phyloP scores from a whole-genome alignment of 2,888 invertebrate species.

The Vesta saturnalis region DNA sequence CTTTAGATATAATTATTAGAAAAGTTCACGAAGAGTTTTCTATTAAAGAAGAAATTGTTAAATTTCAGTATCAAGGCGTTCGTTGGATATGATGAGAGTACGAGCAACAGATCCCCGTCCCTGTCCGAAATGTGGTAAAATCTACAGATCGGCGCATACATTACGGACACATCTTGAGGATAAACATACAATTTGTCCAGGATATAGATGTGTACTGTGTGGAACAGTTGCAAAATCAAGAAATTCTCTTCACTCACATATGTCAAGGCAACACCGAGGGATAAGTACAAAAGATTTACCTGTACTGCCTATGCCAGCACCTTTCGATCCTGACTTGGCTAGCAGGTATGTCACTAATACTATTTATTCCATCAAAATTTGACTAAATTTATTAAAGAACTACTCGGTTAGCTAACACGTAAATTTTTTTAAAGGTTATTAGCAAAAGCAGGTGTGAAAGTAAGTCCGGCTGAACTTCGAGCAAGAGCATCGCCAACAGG shows the following conservation, averaged over 20 bases:
- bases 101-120: conserved; percentile 92
- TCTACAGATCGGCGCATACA: conserved; percentile 91
- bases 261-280: conserved; percentile 93
- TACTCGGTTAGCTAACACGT: not conserved
- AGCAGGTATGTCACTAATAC: conserved; percentile 67
- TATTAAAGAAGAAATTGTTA: not conserved
- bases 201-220: conserved; percentile 90
- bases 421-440: conserved; percentile 67
- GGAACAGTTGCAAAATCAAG: conserved; percentile 93
- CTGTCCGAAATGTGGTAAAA: conserved; percentile 93
- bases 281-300: conserved; percentile 94
- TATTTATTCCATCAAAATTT: not conserved
- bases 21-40: not conserved
- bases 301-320: conserved; percentile 91
- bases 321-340: conserved; percentile 90
- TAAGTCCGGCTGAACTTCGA: conserved; percentile 82
- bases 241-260: conserved; percentile 92
- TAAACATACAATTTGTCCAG: conserved; percentile 92
- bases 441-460: conserved; percentile 89
- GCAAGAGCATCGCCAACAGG: conserved; percentile 90
- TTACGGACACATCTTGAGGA: conserved; percentile 91
- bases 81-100: conserved; percentile 85
- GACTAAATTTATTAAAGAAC: not conserved
- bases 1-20: not conserved
- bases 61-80: conserved; percentile 75